These are phyloP conservation scores for Rhinella marina DNA, from an alignment of 2,797 vertebrate genomes.

Conservation along the genomic window DNA sequence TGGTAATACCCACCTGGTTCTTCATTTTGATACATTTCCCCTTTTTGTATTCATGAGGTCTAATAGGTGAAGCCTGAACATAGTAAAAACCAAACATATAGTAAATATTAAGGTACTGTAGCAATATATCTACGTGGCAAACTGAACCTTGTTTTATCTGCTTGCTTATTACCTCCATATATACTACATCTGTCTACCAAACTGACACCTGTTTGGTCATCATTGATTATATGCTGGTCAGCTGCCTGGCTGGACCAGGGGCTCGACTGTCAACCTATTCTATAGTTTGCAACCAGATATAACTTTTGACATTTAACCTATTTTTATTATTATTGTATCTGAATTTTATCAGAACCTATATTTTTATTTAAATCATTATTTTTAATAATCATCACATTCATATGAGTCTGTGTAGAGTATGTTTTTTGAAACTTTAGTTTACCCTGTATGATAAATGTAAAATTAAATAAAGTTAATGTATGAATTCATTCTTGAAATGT, in stretches of 20 bases:
- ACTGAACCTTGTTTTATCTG: background rate
- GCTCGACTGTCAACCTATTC: background rate
- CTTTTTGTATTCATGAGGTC: no score
- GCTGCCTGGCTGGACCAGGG: conserved; percentile 47
- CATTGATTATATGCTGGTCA: background rate
- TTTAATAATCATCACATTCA: background rate
- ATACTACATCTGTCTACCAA: background rate
- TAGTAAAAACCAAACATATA: no score
- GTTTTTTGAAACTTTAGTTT: background rate
- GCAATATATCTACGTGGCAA: background rate
- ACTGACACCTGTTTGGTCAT: background rate
- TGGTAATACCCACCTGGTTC: no score
- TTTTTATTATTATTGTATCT: conserved; percentile 42
- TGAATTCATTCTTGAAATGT: background rate
- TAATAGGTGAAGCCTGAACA: no score
- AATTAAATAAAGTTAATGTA: background rate
- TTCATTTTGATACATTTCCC: no score
- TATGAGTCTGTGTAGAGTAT: background rate
- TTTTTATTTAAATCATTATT: conserved; percentile 32
- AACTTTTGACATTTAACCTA: background rate
- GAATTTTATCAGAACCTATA: conserved; percentile 56
- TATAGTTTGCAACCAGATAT: background rate
- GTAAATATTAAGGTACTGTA: background rate
- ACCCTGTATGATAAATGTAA: background rate
- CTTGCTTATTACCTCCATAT: background rate